These are phyloP conservation scores for Notiomystis cincta DNA, from an alignment of 2,113 vertebrate species.

Conservation along the genomic window DNA sequence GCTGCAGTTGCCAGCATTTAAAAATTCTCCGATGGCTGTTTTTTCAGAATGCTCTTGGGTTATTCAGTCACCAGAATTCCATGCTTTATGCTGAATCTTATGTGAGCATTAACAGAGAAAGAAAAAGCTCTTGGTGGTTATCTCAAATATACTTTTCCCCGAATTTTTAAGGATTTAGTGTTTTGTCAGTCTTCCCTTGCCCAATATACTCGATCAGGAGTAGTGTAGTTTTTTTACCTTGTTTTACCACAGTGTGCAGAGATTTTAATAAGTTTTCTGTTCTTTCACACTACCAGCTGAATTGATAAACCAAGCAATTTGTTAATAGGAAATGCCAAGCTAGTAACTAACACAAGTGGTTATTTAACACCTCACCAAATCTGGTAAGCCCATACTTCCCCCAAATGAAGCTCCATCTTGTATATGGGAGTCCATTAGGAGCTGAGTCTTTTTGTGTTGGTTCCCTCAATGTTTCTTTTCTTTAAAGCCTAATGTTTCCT, in stretches of 20 bases:
- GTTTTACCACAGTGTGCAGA: not conserved
- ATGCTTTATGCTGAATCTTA: not conserved
- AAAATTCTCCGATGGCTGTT: not conserved
- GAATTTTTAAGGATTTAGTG: not conserved
- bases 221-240: not conserved
- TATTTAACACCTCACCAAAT: not conserved
- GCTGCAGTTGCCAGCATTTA: not conserved
- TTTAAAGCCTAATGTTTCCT: not conserved
- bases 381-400: not conserved
- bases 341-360: fast-evolving
- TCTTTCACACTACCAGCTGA: not conserved
- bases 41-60: not conserved
- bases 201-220: not conserved
- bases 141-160: not conserved
- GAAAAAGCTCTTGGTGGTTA: not conserved
- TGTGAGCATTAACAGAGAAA: not conserved
- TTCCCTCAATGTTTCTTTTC: not conserved
- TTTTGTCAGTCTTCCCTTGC: not conserved
- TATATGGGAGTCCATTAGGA: not conserved
- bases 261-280: not conserved
- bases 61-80: not conserved
- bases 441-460: not conserved
- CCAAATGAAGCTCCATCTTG: not conserved
- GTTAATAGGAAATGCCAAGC: not conserved
- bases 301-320: not conserved